These are phyloP conservation scores for Champsocephalus esox DNA, from an alignment of 2,797 vertebrate genomes.

Conservation along the genomic window DNA sequence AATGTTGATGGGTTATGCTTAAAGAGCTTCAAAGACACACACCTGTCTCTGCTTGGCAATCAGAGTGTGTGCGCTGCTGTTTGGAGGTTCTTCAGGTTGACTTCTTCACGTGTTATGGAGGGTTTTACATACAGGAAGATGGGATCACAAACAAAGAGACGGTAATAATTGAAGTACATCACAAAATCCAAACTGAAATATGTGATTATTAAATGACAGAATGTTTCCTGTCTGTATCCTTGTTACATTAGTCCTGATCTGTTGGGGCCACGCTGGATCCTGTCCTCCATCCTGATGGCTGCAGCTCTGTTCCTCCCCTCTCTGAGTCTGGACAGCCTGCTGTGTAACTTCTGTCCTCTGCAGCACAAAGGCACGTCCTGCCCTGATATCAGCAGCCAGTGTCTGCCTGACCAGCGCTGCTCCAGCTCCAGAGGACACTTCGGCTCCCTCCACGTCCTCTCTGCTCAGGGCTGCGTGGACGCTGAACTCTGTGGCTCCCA, in stretches of 20 bases:
- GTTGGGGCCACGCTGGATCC: constrained; percentile 16
- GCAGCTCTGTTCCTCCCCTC: constrained; percentile 37
- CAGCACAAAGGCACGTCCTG: constrained; percentile 55
- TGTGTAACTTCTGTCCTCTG: constrained; percentile 75
- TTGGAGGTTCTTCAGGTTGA: constrained; percentile 13
- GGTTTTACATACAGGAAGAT: constrained; percentile 33
- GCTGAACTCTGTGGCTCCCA: constrained; percentile 58
- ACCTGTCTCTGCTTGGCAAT: constrained; percentile 71
- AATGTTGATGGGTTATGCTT: accelerated
- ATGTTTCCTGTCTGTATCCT: constrained; percentile 17
- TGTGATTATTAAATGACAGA: neutral
- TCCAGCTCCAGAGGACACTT: constrained; percentile 64
- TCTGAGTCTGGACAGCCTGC: constrained; percentile 43
- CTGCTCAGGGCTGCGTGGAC: constrained; percentile 74
- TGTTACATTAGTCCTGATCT: constrained; percentile 32
- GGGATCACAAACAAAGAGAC: constrained; percentile 43
- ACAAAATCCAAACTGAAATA: neutral
- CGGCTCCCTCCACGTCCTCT: constrained; percentile 63
- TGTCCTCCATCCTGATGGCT: constrained; percentile 41
- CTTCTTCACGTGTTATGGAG: accelerated
- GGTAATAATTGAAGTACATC: constrained; percentile 49
- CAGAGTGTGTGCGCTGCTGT: constrained; percentile 27
- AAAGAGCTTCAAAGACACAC: constrained; percentile 41
- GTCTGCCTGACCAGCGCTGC: constrained; percentile 69
- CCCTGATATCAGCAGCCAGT: constrained; percentile 59